phyloP scores from a whole-genome alignment of 30 jellyfish, hydroid and myxozoan genomes.

The Cassiopea xamachana region DNA sequence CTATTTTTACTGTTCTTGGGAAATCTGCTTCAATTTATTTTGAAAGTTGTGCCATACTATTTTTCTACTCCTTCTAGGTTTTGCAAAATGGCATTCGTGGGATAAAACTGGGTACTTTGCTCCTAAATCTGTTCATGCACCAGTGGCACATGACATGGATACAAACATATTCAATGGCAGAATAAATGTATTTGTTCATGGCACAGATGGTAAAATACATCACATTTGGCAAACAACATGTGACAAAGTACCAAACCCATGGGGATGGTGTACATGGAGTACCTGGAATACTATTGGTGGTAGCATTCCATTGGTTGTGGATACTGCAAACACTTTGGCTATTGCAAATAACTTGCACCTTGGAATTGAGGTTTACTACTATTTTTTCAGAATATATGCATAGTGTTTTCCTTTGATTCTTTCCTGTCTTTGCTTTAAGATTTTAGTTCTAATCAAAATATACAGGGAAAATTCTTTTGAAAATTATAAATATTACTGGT shows the following conservation, averaged over 20 bases:
- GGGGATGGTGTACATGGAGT: slow-evolving; percentile 99
- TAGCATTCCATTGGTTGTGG: slow-evolving; percentile 48
- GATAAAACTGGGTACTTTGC: slow-evolving; percentile 97
- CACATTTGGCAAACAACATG: slow-evolving; percentile 99
- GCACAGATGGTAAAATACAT: slow-evolving; percentile 91
- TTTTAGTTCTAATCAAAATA: too few relatives aligned
- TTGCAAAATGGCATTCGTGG: slow-evolving; percentile 93
- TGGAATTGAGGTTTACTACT: slow-evolving; percentile 90
- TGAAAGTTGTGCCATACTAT: not conserved
- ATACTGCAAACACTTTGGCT: slow-evolving; percentile 68
- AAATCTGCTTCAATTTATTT: not conserved
- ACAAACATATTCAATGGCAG: slow-evolving; percentile 92
- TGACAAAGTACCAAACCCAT: slow-evolving; percentile 98
- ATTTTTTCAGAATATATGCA: not conserved
- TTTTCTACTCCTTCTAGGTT: slow-evolving; percentile 12
- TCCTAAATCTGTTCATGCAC: slow-evolving; percentile 90
- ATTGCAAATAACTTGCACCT: slow-evolving; percentile 92
- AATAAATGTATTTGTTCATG: slow-evolving; percentile 90
- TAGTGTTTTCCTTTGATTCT: not conserved
- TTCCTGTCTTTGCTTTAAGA: too few relatives aligned
- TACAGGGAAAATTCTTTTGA: too few relatives aligned
- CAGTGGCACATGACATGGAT: slow-evolving; percentile 94
- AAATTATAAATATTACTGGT: too few relatives aligned
- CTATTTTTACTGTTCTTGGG: too few relatives aligned
- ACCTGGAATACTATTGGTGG: slow-evolving; percentile 89